Percentiles rank a stretch among this genome's conserved stretches.
Conservation (phyloP, 1,140 invertebrate species). For the Helicoverpa armigera region DNA sequence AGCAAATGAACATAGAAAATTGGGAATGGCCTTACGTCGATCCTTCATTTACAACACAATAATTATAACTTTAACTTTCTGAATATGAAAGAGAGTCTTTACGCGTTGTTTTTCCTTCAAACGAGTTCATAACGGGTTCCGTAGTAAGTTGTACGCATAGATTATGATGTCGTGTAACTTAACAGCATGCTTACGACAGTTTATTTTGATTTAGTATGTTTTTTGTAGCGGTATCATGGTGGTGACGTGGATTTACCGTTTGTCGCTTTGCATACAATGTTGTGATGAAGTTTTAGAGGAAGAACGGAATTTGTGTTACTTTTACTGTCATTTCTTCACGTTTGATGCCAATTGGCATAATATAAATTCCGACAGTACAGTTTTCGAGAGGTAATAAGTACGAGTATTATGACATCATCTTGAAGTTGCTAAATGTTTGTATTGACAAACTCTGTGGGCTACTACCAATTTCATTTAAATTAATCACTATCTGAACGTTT, state of each 20-base stretch:
- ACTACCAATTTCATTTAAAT: no score
- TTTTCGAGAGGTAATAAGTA: no score
- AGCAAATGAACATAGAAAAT: no score
- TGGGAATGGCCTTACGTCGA: no score
- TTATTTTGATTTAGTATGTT: not conserved
- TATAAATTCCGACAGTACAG: no score
- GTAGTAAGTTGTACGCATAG: not conserved
- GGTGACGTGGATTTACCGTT: conserved; percentile 3
- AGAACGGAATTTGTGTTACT: conserved; percentile 1
- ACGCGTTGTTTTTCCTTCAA: not conserved
- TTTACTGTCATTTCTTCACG: not conserved
- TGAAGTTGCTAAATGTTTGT: no score
- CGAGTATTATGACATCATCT: no score
- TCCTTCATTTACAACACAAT: no score
- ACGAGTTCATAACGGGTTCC: not conserved
- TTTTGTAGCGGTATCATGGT: not conserved
- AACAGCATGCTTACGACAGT: not conserved
- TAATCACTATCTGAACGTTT: not conserved
- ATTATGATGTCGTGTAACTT: not conserved
- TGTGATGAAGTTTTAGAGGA: not conserved
- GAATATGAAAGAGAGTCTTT: not conserved
- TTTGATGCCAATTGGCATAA: not conserved
- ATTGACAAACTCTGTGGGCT: no score
- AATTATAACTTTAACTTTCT: no score
- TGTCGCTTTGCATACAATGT: not conserved